These are phyloP conservation scores for Adela reaumurella DNA, from an alignment of 2,888 invertebrate genomes.

Conservation along the genomic window DNA sequence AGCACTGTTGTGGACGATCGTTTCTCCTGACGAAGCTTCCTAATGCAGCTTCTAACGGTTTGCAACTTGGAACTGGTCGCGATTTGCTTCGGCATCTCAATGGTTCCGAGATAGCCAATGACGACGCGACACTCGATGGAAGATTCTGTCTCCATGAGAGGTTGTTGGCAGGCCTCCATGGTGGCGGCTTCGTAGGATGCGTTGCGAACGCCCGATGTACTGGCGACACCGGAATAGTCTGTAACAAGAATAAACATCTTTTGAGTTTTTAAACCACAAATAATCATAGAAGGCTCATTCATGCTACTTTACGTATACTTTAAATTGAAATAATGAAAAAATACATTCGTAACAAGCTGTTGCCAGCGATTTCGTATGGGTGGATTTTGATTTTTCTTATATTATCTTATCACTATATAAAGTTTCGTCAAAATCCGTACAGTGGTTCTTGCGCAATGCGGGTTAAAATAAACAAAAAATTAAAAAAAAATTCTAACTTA, in stretches of 20 bases:
- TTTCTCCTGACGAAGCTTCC: slow-evolving; percentile 84
- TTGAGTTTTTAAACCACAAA: no score
- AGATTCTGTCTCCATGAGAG: slow-evolving; percentile 5
- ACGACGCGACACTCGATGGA: slow-evolving; percentile 77
- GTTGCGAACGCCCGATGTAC: slow-evolving; percentile 35
- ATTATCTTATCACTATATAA: no score
- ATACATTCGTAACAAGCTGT: no score
- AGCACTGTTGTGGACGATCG: slow-evolving; percentile 80
- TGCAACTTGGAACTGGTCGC: slow-evolving; percentile 70
- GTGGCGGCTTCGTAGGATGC: slow-evolving; percentile 26
- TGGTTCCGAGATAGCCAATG: slow-evolving; percentile 92
- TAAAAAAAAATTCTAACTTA: no score
- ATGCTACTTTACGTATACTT: no score
- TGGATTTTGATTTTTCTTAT: no score
- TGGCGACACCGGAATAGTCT: slow-evolving; percentile 40
- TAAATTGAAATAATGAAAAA: no score
- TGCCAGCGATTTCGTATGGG: no score
- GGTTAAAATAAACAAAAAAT: no score
- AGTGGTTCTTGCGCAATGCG: no score
- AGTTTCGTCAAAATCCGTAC: no score
- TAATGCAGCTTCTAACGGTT: slow-evolving; percentile 82
- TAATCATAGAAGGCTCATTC: no score
- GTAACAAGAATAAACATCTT: slow-evolving; percentile 20
- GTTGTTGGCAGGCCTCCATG: slow-evolving; percentile 1
- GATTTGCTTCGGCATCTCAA: slow-evolving; percentile 88